Evolutionary conservation across 2,113 vertebrate species (phyloP).

Genomic region (Pionites leucogaster): DNA sequence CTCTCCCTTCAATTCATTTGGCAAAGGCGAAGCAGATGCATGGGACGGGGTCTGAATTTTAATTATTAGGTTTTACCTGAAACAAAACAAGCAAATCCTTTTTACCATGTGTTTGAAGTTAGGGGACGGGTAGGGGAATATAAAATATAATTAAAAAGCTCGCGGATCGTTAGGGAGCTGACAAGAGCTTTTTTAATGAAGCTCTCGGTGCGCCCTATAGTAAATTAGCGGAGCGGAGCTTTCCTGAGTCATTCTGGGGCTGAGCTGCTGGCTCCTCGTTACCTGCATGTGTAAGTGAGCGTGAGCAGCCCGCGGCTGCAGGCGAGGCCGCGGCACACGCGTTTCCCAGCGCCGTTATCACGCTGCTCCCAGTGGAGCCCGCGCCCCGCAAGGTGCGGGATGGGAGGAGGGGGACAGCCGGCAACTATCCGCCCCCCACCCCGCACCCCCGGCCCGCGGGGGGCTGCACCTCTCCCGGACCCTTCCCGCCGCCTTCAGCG

Average conservation of each 20-base stretch:
- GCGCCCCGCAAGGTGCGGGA: not conserved
- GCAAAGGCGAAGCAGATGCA: conserved; percentile 92
- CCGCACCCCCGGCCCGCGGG: not conserved
- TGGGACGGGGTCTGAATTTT: conserved; percentile 88
- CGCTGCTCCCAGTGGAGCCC: not conserved
- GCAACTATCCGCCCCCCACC: not conserved
- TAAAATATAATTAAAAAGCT: conserved; percentile 74
- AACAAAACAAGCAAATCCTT: conserved; percentile 73
- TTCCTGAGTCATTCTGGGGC: not conserved
- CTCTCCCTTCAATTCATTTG: conserved; percentile 85
- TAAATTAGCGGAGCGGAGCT: conserved; percentile 36
- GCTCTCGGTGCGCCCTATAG: conserved; percentile 16
- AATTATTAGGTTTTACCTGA: conserved; percentile 87
- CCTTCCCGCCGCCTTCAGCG: not conserved
- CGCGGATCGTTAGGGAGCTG: conserved; percentile 65
- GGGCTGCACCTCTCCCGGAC: not conserved
- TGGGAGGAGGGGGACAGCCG: not conserved
- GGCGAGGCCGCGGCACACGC: not conserved
- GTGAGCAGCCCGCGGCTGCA: not conserved
- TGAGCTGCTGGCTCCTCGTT: not conserved
- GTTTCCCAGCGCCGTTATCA: not conserved
- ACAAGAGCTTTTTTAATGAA: conserved; percentile 68
- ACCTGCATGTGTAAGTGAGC: not conserved
- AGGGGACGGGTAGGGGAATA: conserved; percentile 59
- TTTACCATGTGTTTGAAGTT: conserved; percentile 72